phyloP scores from a whole-genome alignment of 2,113 vertebrate species.

The Microcebus jonahi region DNA sequence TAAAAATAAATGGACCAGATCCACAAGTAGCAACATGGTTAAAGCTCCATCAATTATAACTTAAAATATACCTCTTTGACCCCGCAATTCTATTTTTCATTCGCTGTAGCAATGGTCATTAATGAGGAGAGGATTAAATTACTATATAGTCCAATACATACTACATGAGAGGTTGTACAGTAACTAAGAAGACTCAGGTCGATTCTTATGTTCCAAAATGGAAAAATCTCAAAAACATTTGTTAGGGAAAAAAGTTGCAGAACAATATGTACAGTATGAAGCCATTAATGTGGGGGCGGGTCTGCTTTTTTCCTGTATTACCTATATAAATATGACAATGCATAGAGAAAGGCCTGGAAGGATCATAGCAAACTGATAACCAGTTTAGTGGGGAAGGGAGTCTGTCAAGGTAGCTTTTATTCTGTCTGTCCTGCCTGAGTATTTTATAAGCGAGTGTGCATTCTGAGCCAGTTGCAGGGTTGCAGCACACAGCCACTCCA shows the following conservation, averaged over 20 bases:
- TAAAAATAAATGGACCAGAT: slow-evolving; percentile 24
- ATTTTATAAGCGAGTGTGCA: background rate
- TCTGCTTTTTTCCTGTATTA: background rate
- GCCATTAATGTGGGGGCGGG: background rate
- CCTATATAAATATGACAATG: background rate
- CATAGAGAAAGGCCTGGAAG: background rate
- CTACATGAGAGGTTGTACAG: background rate
- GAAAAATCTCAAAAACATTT: background rate
- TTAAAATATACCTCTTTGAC: background rate
- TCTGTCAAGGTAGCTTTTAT: background rate
- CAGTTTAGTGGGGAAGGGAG: background rate
- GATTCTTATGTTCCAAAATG: background rate
- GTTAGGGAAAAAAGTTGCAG: background rate
- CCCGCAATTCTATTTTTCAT: background rate
- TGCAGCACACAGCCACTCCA: background rate
- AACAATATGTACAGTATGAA: background rate
- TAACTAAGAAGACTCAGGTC: background rate
- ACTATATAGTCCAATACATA: background rate
- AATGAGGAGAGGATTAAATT: background rate
- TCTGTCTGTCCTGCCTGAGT: background rate
- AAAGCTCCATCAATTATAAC: background rate
- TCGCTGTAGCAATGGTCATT: background rate
- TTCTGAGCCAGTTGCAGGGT: background rate
- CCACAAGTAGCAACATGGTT: background rate
- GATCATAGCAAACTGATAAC: background rate